These are phyloP conservation scores for Seriola quinqueradiata DNA, from an alignment of 2,113 vertebrate genomes.

Conservation along the genomic window DNA sequence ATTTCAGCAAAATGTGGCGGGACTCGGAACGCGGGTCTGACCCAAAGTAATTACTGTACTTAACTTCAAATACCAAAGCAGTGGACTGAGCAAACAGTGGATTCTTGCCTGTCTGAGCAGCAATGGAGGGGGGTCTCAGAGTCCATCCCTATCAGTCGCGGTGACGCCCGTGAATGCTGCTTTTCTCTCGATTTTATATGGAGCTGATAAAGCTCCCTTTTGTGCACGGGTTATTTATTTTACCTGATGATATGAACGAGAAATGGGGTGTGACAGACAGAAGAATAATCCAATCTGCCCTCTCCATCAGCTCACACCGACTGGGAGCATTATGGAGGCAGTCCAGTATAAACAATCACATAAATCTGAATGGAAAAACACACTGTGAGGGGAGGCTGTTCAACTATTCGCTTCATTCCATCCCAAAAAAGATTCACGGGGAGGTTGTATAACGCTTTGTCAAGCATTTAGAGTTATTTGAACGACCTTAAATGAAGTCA, in stretches of 20 bases:
- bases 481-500: neutral
- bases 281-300: slow-evolving; percentile 7
- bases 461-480: neutral
- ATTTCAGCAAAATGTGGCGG: slow-evolving; percentile 8
- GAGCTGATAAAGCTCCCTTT: slow-evolving; percentile 7
- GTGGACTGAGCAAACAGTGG: slow-evolving; percentile 16
- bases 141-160: neutral
- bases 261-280: slow-evolving; percentile 18
- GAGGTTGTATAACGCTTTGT: neutral
- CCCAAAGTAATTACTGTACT: slow-evolving; percentile 31
- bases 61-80: slow-evolving; percentile 37
- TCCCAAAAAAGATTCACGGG: slow-evolving; percentile 17
- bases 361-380: slow-evolving; percentile 39
- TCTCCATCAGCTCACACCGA: neutral
- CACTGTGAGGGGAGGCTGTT: neutral
- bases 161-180: neutral
- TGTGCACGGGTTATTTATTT: slow-evolving; percentile 7
- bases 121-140: neutral
- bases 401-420: slow-evolving; percentile 9
- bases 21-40: neutral
- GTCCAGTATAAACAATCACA: slow-evolving; percentile 48
- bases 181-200: neutral
- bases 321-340: neutral
- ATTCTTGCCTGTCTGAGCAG: neutral
- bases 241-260: neutral